A percentile compares a stretch with the other conserved stretches of the same genome.
Conservation (phyloP, 2,113 vertebrate species). For the Osmerus mordax region DNA sequence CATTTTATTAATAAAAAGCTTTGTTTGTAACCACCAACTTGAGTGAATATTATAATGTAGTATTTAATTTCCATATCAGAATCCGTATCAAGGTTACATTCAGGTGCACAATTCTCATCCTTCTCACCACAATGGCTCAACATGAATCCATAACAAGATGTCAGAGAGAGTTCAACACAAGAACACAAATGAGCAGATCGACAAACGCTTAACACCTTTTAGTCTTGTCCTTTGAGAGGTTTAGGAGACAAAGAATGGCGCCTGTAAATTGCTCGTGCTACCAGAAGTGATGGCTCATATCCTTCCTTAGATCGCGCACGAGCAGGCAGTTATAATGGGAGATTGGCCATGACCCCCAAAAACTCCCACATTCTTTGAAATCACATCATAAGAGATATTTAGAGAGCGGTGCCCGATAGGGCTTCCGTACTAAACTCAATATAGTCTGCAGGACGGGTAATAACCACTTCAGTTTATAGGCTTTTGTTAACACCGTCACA, state of each 20-base stretch:
- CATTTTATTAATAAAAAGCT: no score
- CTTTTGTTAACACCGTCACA: neutral
- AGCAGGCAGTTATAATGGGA: neutral
- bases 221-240: neutral
- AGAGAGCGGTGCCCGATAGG: neutral
- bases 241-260: neutral
- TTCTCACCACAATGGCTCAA: no score
- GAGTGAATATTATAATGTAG: no score
- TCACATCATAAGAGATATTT: neutral
- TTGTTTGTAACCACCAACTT: no score
- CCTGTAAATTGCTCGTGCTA: neutral
- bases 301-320: constrained; percentile 45
- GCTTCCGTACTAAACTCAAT: neutral
- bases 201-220: neutral
- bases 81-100: no score
- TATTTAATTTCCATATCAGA: no score
- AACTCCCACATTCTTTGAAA: neutral
- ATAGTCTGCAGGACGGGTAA: no score
- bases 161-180: neutral
- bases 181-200: neutral
- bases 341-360: neutral
- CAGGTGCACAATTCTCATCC: no score
- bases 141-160: no score
- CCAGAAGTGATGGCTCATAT: constrained; percentile 40
- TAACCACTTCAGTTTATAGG: no score